These are phyloP conservation scores for Bombyx mandarina DNA, from an alignment of 1,140 invertebrate genomes.

Conservation along the genomic window DNA sequence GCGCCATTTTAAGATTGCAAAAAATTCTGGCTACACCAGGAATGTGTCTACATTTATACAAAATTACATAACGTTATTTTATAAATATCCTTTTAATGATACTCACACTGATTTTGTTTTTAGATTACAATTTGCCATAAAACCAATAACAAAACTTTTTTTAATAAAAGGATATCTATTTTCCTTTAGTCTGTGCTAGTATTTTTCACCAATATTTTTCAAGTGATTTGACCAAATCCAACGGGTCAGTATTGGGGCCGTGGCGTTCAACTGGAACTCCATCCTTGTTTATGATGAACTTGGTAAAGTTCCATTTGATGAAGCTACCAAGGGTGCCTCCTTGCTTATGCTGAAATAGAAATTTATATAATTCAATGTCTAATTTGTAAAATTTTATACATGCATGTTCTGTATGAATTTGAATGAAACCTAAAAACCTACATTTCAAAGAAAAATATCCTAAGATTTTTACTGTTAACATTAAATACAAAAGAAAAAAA, in stretches of 20 bases:
- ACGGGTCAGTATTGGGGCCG: conserved; percentile 83
- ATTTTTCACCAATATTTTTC: conserved; percentile 76
- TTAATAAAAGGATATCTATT: background rate
- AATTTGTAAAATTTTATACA: background rate
- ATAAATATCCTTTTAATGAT: no score
- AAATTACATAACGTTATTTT: no score
- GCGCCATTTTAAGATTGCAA: background rate
- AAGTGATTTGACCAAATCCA: conserved; percentile 75
- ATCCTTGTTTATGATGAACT: conserved; percentile 92
- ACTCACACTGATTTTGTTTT: no score
- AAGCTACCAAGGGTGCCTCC: conserved; percentile 79
- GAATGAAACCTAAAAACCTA: background rate
- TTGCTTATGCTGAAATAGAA: conserved; percentile 76
- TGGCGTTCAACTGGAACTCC: conserved; percentile 89
- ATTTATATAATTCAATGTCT: background rate
- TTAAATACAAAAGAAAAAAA: background rate
- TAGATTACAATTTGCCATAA: background rate
- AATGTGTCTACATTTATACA: background rate
- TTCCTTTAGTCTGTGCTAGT: background rate
- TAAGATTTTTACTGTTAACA: background rate
- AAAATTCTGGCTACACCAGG: background rate
- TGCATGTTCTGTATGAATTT: background rate
- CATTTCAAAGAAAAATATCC: background rate
- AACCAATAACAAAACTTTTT: background rate
- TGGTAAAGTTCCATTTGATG: conserved; percentile 99